Conservation (phyloP, 1,140 invertebrate species). For the Atopsyche davidsoni region DNA sequence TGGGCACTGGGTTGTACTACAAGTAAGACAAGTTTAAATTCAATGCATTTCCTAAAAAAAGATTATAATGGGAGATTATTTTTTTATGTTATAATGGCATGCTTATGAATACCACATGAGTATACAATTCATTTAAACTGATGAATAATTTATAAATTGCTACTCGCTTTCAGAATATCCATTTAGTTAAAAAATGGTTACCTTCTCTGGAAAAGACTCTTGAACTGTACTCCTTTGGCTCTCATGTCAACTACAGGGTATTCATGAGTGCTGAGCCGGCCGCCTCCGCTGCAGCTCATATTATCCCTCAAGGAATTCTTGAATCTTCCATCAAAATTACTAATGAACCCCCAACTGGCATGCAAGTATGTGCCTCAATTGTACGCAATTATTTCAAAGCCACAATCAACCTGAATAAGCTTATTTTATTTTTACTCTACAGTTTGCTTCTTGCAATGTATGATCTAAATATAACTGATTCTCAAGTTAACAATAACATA, state of each 20-base stretch:
- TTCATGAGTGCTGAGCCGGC: conserved; percentile 94
- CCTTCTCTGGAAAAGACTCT: conserved; percentile 86
- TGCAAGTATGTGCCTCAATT: conserved; percentile 62
- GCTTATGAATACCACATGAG: too few species aligned
- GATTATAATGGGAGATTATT: too few species aligned
- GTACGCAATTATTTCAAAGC: too few species aligned
- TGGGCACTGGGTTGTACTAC: conserved; percentile 94
- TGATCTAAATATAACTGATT: too few species aligned
- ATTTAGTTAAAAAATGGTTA: conserved; percentile 92
- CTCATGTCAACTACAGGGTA: conserved; percentile 76
- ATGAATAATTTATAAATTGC: neutral
- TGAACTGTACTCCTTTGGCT: conserved; percentile 69
- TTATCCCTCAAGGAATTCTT: conserved; percentile 90
- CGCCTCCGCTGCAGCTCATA: conserved; percentile 75
- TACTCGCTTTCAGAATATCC: conserved; percentile 69
- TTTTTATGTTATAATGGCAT: too few species aligned
- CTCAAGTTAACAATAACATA: too few species aligned
- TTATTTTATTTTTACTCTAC: too few species aligned
- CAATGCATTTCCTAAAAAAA: neutral
- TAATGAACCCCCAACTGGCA: conserved; percentile 93
- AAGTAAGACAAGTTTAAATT: conserved; percentile 48
- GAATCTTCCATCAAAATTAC: conserved; percentile 96
- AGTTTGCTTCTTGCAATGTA: too few species aligned
- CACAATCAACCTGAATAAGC: too few species aligned
- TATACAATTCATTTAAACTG: too few species aligned